These are phyloP conservation scores for Argynnis bischoffii DNA, from an alignment of 2,888 invertebrate species.

Conservation along the genomic window DNA sequence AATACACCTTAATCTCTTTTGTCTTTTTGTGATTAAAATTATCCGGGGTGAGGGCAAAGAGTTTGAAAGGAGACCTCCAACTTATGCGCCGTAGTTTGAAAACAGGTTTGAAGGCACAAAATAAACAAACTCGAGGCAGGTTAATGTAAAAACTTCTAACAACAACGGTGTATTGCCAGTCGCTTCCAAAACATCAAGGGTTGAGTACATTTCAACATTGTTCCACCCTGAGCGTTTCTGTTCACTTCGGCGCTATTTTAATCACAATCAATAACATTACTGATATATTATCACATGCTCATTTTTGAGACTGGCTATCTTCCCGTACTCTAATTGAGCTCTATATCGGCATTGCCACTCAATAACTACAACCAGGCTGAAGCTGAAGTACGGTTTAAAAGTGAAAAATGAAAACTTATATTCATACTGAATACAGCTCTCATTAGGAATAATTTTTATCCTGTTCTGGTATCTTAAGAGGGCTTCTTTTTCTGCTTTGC, in stretches of 20 bases:
- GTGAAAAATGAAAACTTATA: not conserved
- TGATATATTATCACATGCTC: not conserved
- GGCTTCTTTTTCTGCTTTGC: slow-evolving; percentile 44
- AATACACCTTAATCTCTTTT: slow-evolving; percentile 64
- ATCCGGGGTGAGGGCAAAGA: slow-evolving; percentile 57
- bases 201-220: slow-evolving; percentile 52
- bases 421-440: slow-evolving; percentile 17
- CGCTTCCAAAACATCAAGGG: slow-evolving; percentile 65
- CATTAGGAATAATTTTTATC: slow-evolving; percentile 29
- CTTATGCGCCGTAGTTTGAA: slow-evolving; percentile 65
- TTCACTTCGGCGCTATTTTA: slow-evolving; percentile 36
- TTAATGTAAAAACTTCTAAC: slow-evolving; percentile 76
- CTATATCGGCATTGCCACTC: too few species aligned
- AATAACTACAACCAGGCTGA: not conserved
- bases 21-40: slow-evolving; percentile 77
- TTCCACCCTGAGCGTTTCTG: slow-evolving; percentile 41
- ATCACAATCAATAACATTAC: slow-evolving; percentile 6
- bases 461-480: slow-evolving; percentile 28
- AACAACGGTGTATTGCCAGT: slow-evolving; percentile 61
- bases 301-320: not conserved
- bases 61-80: slow-evolving; percentile 73
- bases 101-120: slow-evolving; percentile 66
- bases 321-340: too few species aligned
- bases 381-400: not conserved
- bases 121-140: slow-evolving; percentile 67